A percentile compares a stretch with the other conserved stretches of the same genome.
These are phyloP conservation scores for Phocoena sinus DNA, from an alignment of 2,113 vertebrate genomes.

Conservation along the genomic window DNA sequence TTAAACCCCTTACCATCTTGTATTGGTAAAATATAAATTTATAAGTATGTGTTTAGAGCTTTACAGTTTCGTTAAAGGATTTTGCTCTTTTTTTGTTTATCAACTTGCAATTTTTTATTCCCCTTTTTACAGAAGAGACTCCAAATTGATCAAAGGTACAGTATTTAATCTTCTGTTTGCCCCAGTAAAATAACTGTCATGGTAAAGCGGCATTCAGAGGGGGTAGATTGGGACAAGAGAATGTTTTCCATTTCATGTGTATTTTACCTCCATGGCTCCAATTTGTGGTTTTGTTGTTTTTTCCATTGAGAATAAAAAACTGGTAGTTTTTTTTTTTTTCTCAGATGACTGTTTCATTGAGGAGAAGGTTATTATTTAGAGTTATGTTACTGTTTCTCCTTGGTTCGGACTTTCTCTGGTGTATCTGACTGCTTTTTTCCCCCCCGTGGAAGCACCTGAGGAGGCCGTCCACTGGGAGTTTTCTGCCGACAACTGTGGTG, in stretches of 20 bases:
- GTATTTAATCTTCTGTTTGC: not conserved
- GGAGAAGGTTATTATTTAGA: conserved; percentile 17
- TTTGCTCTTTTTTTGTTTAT: not conserved
- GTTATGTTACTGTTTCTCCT: not conserved
- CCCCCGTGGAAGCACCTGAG: not conserved
- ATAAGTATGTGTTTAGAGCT: not conserved
- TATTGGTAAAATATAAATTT: not conserved
- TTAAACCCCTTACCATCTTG: not conserved
- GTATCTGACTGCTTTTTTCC: not conserved
- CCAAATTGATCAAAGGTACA: not conserved
- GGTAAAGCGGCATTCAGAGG: not conserved
- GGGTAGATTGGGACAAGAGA: not conserved
- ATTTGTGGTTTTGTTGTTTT: conserved; percentile 44
- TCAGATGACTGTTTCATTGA: not conserved
- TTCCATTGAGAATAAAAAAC: not conserved
- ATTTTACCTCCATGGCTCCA: conserved; percentile 10
- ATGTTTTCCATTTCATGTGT: not conserved
- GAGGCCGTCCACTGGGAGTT: not conserved
- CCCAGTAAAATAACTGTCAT: not conserved
- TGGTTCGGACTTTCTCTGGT: not conserved
- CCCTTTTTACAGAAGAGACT: not conserved
- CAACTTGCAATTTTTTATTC: conserved; percentile 5
- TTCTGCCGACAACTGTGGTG: not conserved
- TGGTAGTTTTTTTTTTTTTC: not conserved
- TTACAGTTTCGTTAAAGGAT: not conserved